Conservation (phyloP, 2,113 vertebrate genomes). For the Origma solitaria region DNA sequence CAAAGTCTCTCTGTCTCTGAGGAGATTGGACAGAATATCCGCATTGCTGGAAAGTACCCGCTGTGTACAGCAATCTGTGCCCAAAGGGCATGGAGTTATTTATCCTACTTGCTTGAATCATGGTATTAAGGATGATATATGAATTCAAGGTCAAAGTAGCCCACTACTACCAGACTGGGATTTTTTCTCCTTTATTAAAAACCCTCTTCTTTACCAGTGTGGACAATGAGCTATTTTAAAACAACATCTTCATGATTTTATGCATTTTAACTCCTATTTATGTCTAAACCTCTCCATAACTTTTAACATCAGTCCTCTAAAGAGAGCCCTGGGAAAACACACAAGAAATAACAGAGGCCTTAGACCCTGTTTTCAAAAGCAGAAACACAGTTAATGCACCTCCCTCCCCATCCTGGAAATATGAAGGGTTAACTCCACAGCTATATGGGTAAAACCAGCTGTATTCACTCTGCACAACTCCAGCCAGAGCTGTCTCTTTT, state of each 20-base stretch:
- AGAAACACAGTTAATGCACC: neutral
- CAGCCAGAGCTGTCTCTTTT: neutral
- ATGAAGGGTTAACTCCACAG: neutral
- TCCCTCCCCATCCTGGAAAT: neutral
- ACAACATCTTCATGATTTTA: neutral
- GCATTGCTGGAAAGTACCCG: neutral
- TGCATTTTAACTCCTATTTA: neutral
- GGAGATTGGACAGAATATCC: neutral
- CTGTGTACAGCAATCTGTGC: neutral
- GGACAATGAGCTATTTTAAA: neutral
- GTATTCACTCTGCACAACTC: neutral
- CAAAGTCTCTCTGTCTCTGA: neutral
- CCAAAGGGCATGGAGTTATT: conserved; percentile 38
- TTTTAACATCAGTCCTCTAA: neutral
- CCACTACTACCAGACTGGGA: neutral
- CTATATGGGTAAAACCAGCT: neutral
- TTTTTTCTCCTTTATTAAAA: neutral
- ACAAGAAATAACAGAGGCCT: neutral
- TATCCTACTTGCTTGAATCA: conserved; percentile 6
- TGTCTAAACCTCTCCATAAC: neutral
- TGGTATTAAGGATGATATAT: neutral
- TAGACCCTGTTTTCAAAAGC: neutral
- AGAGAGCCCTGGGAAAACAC: neutral
- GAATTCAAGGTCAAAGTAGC: neutral
- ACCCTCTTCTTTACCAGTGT: neutral